Percentiles rank a stretch among this genome's conserved stretches.
phyloP scores from a whole-genome alignment of 2,888 invertebrate species.

The Tetramorium bicarinatum region DNA sequence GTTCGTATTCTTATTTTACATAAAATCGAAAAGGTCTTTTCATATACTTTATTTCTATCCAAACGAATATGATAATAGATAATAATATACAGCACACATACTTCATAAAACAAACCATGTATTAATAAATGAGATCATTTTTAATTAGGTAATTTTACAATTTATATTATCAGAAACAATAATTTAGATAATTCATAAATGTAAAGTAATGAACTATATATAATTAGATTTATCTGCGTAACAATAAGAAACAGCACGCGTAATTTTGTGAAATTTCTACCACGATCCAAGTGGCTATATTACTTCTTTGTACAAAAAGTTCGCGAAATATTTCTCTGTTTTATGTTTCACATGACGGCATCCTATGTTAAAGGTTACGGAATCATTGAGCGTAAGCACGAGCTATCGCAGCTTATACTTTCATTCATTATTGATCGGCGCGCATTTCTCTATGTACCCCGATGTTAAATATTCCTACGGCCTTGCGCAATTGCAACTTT shows the following conservation, averaged over 20 bases:
- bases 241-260: slow-evolving; percentile 1
- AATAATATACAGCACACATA: background rate
- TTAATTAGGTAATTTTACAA: background rate
- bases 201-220: background rate
- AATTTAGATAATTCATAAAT: background rate
- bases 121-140: background rate
- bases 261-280: slow-evolving; percentile 11
- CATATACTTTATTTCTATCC: background rate
- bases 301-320: slow-evolving; percentile 16
- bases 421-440: slow-evolving; percentile 23
- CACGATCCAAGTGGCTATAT: background rate
- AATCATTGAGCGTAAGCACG: background rate
- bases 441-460: slow-evolving; percentile 6
- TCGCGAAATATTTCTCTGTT: slow-evolving; percentile 17
- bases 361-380: slow-evolving; percentile 18
- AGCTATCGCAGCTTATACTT: background rate
- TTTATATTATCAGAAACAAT: background rate
- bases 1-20: background rate
- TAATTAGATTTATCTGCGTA: slow-evolving; percentile 9
- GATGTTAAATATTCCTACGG: background rate
- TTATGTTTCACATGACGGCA: slow-evolving; percentile 10
- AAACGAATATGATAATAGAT: background rate
- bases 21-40: too few relatives aligned
- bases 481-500: background rate
- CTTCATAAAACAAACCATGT: background rate